Evolutionary conservation across 2,888 invertebrate genomes (phyloP).

Genomic region (Schizaphis graminum): DNA sequence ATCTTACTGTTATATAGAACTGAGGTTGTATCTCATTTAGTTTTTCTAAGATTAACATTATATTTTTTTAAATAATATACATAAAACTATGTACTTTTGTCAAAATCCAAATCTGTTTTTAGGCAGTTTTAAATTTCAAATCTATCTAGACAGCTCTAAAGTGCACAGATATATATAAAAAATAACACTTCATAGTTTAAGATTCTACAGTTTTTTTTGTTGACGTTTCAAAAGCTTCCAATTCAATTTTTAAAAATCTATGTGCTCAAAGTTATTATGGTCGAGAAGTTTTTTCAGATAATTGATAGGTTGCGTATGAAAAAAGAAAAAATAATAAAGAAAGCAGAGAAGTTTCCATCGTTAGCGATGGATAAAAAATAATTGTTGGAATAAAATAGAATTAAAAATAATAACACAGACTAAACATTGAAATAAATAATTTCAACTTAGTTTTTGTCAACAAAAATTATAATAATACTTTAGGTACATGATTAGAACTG

Average conservation of each 20-base stretch:
- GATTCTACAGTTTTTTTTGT: not conserved
- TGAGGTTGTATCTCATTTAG: not conserved
- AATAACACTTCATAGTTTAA: not conserved
- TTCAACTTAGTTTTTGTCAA: not conserved
- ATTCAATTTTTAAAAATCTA: constrained; percentile 34
- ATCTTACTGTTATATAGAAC: not conserved
- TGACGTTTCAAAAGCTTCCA: constrained; percentile 24
- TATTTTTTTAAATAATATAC: not conserved
- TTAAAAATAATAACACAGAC: not conserved
- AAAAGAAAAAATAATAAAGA: not conserved
- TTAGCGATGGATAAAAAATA: constrained; percentile 30
- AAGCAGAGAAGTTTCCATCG: constrained; percentile 14
- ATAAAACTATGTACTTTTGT: not conserved
- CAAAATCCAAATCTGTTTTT: not conserved
- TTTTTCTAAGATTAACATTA: not conserved
- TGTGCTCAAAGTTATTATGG: constrained; percentile 8
- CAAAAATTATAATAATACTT: not conserved
- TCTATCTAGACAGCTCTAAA: not conserved
- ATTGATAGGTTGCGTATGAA: constrained; percentile 11
- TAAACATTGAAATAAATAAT: not conserved
- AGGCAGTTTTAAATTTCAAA: not conserved
- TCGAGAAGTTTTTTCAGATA: constrained; percentile 20
- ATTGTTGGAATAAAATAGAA: not conserved
- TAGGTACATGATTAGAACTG: not conserved
- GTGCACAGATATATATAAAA: not conserved